Percentiles rank a stretch among this genome's conserved stretches.
Conservation (phyloP, 1,140 invertebrate species). For the Rhagoletis zephyria region DNA sequence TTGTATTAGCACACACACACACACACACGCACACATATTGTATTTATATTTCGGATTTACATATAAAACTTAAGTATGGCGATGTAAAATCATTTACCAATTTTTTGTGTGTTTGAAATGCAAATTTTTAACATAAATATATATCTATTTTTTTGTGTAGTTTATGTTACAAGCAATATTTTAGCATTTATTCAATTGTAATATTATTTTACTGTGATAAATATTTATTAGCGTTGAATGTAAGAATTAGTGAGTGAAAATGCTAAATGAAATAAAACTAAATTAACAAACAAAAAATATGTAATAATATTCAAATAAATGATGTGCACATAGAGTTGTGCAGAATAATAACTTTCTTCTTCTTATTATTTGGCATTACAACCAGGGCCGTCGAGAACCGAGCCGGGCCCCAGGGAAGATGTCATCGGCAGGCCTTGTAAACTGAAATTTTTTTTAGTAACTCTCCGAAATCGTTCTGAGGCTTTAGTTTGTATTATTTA, state of each 20-base stretch:
- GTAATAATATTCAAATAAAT: not conserved
- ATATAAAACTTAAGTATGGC: slow-evolving; percentile 7
- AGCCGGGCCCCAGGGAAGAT: too few species aligned
- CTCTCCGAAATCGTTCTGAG: too few species aligned
- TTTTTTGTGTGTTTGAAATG: not conserved
- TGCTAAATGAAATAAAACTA: slow-evolving; percentile 32
- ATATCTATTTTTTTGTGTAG: not conserved
- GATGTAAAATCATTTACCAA: not conserved
- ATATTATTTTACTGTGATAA: slow-evolving; percentile 52
- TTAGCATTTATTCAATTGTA: slow-evolving; percentile 40
- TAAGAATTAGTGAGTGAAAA: not conserved
- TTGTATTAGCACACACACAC: not conserved
- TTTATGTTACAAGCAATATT: slow-evolving; percentile 26
- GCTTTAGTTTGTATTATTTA: too few species aligned
- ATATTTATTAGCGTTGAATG: slow-evolving; percentile 5
- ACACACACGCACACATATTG: not conserved
- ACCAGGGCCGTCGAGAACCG: too few species aligned
- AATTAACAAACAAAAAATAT: not conserved
- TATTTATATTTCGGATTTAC: slow-evolving; percentile 12
- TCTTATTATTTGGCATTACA: too few species aligned
- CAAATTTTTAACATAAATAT: too few species aligned
- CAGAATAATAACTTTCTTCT: too few species aligned
- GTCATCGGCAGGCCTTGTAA: too few species aligned
- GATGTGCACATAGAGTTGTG: too few species aligned
- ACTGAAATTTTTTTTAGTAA: too few species aligned